Evolutionary conservation across 2,797 vertebrate genomes (phyloP).

Genomic region (Sandelia bainsii): DNA sequence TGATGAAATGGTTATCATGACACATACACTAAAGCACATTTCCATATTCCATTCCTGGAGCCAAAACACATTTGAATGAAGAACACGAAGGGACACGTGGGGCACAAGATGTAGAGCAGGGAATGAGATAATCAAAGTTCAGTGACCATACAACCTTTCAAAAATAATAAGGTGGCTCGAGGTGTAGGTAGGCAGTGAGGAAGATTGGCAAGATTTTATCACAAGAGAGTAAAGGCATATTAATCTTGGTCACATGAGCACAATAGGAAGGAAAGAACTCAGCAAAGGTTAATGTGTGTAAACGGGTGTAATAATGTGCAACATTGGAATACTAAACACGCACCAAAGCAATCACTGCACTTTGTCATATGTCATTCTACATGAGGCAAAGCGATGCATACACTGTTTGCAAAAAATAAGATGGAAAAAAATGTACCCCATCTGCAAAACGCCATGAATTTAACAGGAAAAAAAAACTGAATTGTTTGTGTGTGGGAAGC

Average conservation of each 20-base stretch:
- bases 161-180: conserved; percentile 77
- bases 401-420: conserved; percentile 36
- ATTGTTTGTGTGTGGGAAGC: conserved; percentile 67
- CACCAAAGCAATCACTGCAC: conserved; percentile 64
- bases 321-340: conserved; percentile 65
- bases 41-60: conserved; percentile 79
- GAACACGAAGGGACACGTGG: conserved; percentile 59
- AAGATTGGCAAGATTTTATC: conserved; percentile 81
- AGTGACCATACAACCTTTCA: conserved; percentile 76
- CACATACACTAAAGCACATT: conserved; percentile 67
- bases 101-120: conserved; percentile 55
- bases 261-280: conserved; percentile 61
- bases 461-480: conserved; percentile 66
- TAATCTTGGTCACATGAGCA: conserved; percentile 74
- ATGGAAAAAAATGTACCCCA: conserved; percentile 50
- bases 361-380: conserved; percentile 68
- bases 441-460: conserved; percentile 66
- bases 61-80: conserved; percentile 74
- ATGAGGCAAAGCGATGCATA: conserved; percentile 28
- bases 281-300: conserved; percentile 79
- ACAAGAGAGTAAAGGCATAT: conserved; percentile 74
- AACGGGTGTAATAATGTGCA: conserved; percentile 69
- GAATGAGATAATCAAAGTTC: conserved; percentile 77
- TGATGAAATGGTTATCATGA: conserved; percentile 68
- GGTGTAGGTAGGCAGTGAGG: conserved; percentile 58